Conservation (phyloP, 2,888 invertebrate genomes). For the Gymnosoma rotundatum region DNA sequence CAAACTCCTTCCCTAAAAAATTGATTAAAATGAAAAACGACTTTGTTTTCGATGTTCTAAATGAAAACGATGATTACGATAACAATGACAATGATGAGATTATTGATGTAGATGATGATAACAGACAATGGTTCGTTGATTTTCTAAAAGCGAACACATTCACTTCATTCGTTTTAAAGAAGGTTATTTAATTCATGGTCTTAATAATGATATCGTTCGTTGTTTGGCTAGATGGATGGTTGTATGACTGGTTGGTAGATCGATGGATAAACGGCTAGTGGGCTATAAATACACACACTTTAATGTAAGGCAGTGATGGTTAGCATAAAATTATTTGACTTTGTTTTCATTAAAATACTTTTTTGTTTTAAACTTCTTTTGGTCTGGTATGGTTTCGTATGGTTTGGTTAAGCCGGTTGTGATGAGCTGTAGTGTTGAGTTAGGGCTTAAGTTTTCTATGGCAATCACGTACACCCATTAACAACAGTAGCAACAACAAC, state of each 20-base stretch:
- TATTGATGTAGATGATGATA: conserved; percentile 53
- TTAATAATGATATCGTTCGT: conserved; percentile 43
- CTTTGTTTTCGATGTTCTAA: conserved; percentile 46
- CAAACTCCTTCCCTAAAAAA: background rate
- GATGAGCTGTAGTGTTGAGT: conserved; percentile 25
- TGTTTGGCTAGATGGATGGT: conserved; percentile 23
- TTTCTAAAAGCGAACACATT: conserved; percentile 56
- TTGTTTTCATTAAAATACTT: conserved; percentile 48
- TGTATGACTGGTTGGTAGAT: conserved; percentile 16
- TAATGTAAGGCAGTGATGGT: conserved; percentile 3
- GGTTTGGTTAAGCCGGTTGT: conserved; percentile 40
- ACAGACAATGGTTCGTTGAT: conserved; percentile 58
- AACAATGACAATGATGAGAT: conserved; percentile 46
- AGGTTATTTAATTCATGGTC: conserved; percentile 48
- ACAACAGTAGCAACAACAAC: conserved; percentile 25
- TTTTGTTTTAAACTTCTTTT: conserved; percentile 25
- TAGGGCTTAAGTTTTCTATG: conserved; percentile 51
- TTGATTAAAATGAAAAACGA: conserved; percentile 26
- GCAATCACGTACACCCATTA: conserved; percentile 69
- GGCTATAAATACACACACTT: background rate
- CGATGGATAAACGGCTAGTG: conserved; percentile 17
- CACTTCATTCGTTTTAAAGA: conserved; percentile 6
- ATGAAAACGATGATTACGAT: conserved; percentile 34
- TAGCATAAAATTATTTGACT: conserved; percentile 48
- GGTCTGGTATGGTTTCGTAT: conserved; percentile 7